A percentile compares a stretch with the other conserved stretches of the same genome.
phyloP scores from a whole-genome alignment of 2,797 vertebrate genomes.

The Neomorphus geoffroyi region DNA sequence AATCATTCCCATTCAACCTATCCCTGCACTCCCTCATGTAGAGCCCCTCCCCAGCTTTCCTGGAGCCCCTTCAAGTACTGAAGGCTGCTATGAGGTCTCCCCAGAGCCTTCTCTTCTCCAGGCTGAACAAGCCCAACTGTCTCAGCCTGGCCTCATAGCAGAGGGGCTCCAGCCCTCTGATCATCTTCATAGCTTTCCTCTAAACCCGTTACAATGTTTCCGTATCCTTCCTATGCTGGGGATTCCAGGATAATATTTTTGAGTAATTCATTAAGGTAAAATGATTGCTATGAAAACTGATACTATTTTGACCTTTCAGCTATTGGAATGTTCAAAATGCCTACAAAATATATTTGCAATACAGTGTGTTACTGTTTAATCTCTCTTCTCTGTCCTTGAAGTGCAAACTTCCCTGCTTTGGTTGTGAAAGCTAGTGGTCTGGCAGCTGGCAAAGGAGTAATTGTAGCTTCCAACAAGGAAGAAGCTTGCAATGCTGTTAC shows the following conservation, averaged over 20 bases:
- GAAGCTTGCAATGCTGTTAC: constrained; percentile 92
- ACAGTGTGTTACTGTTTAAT: neutral
- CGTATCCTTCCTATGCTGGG: too few relatives aligned
- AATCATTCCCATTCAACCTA: too few relatives aligned
- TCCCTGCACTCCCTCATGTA: too few relatives aligned
- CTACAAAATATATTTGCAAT: neutral
- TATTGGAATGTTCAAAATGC: neutral
- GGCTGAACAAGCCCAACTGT: too few relatives aligned
- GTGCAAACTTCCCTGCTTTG: constrained; percentile 89
- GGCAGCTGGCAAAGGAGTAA: constrained; percentile 96
- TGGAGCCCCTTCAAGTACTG: too few relatives aligned
- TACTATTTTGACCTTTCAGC: neutral
- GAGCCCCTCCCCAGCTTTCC: too few relatives aligned
- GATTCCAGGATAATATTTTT: neutral
- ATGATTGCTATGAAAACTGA: neutral
- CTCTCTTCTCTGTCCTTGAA: constrained; percentile 57
- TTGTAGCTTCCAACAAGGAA: constrained; percentile 85
- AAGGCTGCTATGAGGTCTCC: too few relatives aligned
- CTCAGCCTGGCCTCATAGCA: too few relatives aligned
- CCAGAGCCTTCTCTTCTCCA: too few relatives aligned
- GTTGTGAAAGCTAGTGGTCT: constrained; percentile 98
- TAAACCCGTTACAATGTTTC: too few relatives aligned
- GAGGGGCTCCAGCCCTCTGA: too few relatives aligned
- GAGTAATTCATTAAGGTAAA: neutral
- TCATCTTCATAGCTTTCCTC: too few relatives aligned